These are phyloP conservation scores for Pseudomugil tenellus DNA, from an alignment of 2,797 vertebrate species.

Conservation along the genomic window DNA sequence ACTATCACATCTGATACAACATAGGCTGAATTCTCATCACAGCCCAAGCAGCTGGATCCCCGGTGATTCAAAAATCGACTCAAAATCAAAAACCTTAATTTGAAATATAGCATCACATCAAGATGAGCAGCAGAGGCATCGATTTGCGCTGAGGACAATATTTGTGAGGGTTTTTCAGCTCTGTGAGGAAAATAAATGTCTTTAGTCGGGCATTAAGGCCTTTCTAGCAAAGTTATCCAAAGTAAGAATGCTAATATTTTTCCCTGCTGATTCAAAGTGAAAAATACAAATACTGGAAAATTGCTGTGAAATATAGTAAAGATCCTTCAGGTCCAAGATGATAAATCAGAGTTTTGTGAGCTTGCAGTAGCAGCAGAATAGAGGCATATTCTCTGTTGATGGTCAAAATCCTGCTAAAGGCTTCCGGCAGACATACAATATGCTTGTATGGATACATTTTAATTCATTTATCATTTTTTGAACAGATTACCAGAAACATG, in stretches of 20 bases:
- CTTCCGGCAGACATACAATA: too few species aligned
- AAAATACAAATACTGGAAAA: background rate
- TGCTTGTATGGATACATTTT: too few species aligned
- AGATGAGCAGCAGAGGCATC: slow-evolving; percentile 14
- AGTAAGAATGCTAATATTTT: background rate
- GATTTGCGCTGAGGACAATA: background rate
- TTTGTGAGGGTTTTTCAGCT: slow-evolving; percentile 10
- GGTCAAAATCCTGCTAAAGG: too few species aligned
- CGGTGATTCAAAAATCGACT: slow-evolving; percentile 20
- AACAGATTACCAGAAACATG: too few species aligned
- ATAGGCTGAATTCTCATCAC: slow-evolving; percentile 34
- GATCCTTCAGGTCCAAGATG: background rate
- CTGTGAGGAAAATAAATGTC: background rate
- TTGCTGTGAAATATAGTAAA: background rate
- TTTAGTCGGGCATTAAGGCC: background rate
- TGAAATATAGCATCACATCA: slow-evolving; percentile 48
- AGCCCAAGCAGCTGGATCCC: slow-evolving; percentile 41
- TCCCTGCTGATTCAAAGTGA: background rate
- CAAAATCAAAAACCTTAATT: slow-evolving; percentile 51
- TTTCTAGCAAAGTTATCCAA: background rate
- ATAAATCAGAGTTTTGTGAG: background rate
- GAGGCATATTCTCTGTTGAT: background rate
- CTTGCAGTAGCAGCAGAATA: background rate
- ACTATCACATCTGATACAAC: slow-evolving; percentile 34
- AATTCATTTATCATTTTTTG: too few species aligned